Percentiles rank a stretch among this genome's conserved stretches.
These are phyloP conservation scores for Ypsolopha scabrella DNA, from an alignment of 2,888 invertebrate species.

Conservation along the genomic window DNA sequence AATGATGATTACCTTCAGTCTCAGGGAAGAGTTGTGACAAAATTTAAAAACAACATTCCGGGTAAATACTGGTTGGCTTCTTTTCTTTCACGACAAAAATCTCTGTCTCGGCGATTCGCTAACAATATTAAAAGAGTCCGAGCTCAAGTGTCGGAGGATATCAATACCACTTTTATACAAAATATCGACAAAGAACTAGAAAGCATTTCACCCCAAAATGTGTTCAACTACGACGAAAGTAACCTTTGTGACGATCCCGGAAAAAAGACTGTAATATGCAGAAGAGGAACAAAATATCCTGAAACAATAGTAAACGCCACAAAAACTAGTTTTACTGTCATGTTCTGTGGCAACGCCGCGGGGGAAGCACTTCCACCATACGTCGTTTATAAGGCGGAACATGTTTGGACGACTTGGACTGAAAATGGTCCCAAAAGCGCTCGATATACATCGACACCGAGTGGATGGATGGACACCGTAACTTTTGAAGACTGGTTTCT, in stretches of 20 bases:
- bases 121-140: conserved; percentile 2
- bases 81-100: background rate
- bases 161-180: conserved; percentile 7
- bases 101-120: background rate
- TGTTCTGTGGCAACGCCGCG: conserved; percentile 26
- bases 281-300: conserved; percentile 24
- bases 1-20: background rate
- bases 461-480: background rate
- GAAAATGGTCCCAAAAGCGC: conserved; percentile 10
- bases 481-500: conserved; percentile 1
- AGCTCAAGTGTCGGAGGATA: background rate
- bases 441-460: background rate
- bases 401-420: conserved; percentile 10
- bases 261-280: conserved; percentile 16
- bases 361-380: conserved; percentile 28
- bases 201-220: conserved; percentile 14
- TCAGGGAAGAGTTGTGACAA: background rate
- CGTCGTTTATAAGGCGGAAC: conserved; percentile 22
- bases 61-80: background rate
- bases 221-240: conserved; percentile 21
- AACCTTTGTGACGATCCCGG: conserved; percentile 31
- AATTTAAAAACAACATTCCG: conserved; percentile 1
- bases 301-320: conserved; percentile 22
- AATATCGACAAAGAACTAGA: conserved; percentile 14
- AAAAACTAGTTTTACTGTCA: conserved; percentile 21